These are phyloP conservation scores for Tenthredo amoena DNA, from an alignment of 2,888 invertebrate species.

Conservation along the genomic window DNA sequence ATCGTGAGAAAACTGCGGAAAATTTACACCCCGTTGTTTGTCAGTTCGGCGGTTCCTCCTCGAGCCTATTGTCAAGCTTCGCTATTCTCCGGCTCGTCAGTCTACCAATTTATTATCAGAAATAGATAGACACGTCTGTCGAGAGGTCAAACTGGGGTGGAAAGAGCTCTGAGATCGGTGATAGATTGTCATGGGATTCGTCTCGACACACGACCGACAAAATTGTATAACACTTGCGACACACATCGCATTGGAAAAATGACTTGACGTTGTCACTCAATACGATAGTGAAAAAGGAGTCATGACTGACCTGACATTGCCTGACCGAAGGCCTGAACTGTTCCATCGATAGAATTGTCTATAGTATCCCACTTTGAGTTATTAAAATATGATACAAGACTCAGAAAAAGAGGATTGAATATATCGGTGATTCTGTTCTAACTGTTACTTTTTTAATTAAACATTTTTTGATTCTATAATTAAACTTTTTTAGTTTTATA, in stretches of 20 bases:
- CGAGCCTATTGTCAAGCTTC: neutral
- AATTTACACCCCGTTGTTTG: conserved; percentile 5
- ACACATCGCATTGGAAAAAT: neutral
- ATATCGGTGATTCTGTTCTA: too few species aligned
- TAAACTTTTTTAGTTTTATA: too few species aligned
- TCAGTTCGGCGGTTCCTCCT: neutral
- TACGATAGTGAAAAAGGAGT: neutral
- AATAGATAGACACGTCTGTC: neutral
- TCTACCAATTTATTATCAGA: neutral
- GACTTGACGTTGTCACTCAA: neutral
- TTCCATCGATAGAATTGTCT: neutral
- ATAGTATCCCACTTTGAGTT: neutral
- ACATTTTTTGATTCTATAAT: too few species aligned
- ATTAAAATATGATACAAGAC: neutral
- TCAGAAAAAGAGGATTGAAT: neutral
- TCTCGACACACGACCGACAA: neutral
- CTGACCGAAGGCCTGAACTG: neutral
- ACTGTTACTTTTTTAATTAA: too few species aligned
- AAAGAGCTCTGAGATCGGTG: neutral
- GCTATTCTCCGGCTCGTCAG: neutral
- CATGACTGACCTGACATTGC: too few species aligned
- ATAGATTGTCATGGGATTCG: neutral
- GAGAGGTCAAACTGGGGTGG: neutral
- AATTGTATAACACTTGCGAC: neutral
- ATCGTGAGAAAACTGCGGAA: conserved; percentile 32